phyloP scores from a whole-genome alignment of 2,888 invertebrate genomes.

The Lasioglossum marginatum region DNA sequence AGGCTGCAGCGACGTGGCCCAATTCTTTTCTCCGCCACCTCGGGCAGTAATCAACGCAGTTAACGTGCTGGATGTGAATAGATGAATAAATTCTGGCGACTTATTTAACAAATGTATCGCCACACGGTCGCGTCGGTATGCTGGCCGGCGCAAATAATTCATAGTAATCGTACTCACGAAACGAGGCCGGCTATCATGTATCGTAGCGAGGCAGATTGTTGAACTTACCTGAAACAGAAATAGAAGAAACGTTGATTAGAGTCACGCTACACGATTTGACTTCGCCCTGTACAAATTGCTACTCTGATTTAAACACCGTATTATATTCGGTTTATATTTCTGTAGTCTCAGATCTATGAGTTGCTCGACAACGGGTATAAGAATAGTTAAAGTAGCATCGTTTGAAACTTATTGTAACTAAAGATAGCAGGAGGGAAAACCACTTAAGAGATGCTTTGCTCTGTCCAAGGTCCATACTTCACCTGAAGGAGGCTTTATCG shows the following conservation, averaged over 20 bases:
- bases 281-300: not conserved
- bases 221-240: conserved; percentile 62
- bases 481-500: not conserved
- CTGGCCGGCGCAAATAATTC: conserved; percentile 9
- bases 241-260: conserved; percentile 1
- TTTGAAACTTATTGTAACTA: not conserved
- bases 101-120: conserved; percentile 8
- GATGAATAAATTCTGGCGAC: conserved; percentile 7
- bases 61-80: not conserved
- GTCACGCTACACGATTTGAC: not conserved
- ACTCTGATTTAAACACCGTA: not conserved
- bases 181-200: conserved; percentile 19
- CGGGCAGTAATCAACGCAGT: not conserved
- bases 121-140: not conserved
- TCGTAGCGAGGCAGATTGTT: not conserved
- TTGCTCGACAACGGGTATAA: not conserved
- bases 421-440: not conserved
- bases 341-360: not conserved
- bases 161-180: conserved; percentile 19
- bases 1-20: not conserved
- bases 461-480: conserved; percentile 7
- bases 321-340: not conserved
- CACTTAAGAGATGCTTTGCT: conserved; percentile 5
- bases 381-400: not conserved
- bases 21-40: not conserved